A percentile compares a stretch with the other conserved stretches of the same genome.
These are phyloP conservation scores for Shinisaurus crocodilurus DNA, from an alignment of 2,113 vertebrate genomes.

Conservation along the genomic window DNA sequence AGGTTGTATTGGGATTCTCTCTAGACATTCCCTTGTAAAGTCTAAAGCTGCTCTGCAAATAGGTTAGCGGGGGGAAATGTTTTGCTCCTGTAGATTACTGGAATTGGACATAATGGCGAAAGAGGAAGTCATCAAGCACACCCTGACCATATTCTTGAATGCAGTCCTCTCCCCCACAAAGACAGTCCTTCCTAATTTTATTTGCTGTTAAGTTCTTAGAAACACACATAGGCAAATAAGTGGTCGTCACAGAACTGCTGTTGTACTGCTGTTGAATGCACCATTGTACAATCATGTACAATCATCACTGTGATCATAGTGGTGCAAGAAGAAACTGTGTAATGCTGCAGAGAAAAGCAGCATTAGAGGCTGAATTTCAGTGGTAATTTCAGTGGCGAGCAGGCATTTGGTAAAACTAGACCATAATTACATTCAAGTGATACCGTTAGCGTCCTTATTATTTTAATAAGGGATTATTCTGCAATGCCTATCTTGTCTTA, in stretches of 20 bases:
- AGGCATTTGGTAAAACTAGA: fast-evolving
- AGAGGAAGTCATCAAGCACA: background rate
- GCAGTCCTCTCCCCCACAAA: background rate
- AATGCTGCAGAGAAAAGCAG: background rate
- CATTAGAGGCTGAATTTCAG: background rate
- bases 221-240: background rate
- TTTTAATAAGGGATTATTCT: background rate
- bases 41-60: background rate
- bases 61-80: background rate
- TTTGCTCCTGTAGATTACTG: background rate
- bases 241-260: background rate
- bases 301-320: background rate
- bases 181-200: background rate
- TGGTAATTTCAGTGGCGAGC: background rate
- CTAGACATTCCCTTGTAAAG: background rate
- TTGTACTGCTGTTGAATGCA: background rate
- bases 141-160: background rate
- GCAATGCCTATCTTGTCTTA: background rate
- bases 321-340: background rate
- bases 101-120: background rate
- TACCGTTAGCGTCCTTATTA: background rate
- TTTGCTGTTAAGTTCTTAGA: background rate
- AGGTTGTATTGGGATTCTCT: background rate
- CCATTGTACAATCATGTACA: background rate
- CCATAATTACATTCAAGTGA: background rate